Percentiles rank a stretch among this genome's conserved stretches.
Conservation (phyloP, 2,888 invertebrate genomes). For the Eumerus sabulonum region DNA sequence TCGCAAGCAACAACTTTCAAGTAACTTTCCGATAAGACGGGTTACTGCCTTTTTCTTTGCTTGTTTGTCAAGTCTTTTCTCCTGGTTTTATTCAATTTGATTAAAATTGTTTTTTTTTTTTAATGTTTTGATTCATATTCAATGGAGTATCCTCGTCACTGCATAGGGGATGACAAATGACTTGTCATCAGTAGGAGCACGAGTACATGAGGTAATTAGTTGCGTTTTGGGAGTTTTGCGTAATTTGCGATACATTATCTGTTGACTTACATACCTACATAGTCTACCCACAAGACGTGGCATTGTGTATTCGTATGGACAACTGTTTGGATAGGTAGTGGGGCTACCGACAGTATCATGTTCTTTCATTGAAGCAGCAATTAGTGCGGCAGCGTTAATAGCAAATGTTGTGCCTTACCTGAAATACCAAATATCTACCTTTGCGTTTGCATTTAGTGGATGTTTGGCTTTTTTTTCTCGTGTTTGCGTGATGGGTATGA, state of each 20-base stretch:
- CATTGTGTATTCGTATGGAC: background rate
- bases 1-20: slow-evolving; percentile 17
- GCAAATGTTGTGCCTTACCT: slow-evolving; percentile 26
- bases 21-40: slow-evolving; percentile 30
- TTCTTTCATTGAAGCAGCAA: slow-evolving; percentile 15
- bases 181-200: background rate
- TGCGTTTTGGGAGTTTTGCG: slow-evolving; percentile 34
- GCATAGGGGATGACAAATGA: slow-evolving; percentile 12
- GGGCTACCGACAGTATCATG: slow-evolving; percentile 19
- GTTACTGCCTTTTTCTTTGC: background rate
- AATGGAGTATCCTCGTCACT: slow-evolving; percentile 21
- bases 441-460: slow-evolving; percentile 41
- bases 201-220: slow-evolving; percentile 39
- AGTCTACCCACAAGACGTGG: no score
- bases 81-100: no score
- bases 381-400: slow-evolving; percentile 50
- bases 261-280: no score
- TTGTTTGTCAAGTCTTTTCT: background rate
- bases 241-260: slow-evolving; percentile 29
- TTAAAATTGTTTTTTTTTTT: no score
- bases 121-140: background rate
- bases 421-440: slow-evolving; percentile 14
- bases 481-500: slow-evolving; percentile 20
- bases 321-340: no score
- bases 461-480: slow-evolving; percentile 19